Evolutionary conservation across 2,113 vertebrate species (phyloP), one percentile per base, ranked within the genome.

Genomic region (Platysternon megacephalum): DNA sequence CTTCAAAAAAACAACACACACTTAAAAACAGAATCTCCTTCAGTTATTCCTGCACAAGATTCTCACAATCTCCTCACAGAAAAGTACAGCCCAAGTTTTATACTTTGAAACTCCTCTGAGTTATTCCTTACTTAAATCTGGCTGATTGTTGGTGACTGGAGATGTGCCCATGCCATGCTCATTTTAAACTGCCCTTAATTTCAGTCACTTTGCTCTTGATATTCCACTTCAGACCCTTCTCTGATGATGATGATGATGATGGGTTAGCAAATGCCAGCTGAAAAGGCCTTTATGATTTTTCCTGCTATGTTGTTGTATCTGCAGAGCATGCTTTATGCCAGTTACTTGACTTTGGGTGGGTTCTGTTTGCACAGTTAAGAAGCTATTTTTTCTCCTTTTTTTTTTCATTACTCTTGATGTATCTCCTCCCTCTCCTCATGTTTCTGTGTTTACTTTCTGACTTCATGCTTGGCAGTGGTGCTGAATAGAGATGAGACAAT

Each of bases 301-400:
- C 95, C 76, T 42, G 56, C 96, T 92, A 49, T 49, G 85, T 83
- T 96, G 80, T 91, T 94, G 82, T 96, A 86, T 95, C 94, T 89
- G 95, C 96, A 97, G 94, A 96, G 96, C 93, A 91, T 94, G 80
- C 92, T 94, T 93, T 46, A 58, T 95, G 95, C 96, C 97, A 95
- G 95, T 95, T 97, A 94, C 96, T 95, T 95, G 94, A 96, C 93
- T 97, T 53, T 96, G 97, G 96, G 93, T 92, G 91, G 92, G 95
- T 96, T 93, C 92, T 97, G 94, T 97, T 97, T 91, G 91, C 93
- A 93, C 91, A 90, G 86, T 93, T 91, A 96, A 96, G 96, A 97
- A 85, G 48, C 16, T 72, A n/a, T 51, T 42, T 53, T 90, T 74
- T 74, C n/a, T 42, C 72, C 35, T 89, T 95, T 95, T 94, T 94